Evolutionary conservation across 2,888 invertebrate species (phyloP).

Genomic region (Hetaerina titia): DNA sequence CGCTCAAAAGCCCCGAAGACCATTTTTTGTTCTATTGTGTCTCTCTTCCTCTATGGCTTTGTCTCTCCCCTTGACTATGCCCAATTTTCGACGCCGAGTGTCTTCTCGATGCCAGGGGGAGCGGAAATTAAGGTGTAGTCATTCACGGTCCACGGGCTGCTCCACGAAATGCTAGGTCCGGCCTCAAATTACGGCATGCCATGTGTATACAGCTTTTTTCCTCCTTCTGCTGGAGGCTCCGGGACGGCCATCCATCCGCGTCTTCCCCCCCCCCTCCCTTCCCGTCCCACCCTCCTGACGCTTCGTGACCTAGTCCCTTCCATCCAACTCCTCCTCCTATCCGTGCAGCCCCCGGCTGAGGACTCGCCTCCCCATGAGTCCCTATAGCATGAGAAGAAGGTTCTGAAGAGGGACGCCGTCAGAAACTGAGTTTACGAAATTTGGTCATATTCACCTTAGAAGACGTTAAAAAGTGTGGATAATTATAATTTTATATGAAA

Average conservation of each 20-base stretch:
- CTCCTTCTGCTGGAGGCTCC: neutral
- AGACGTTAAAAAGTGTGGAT: no score
- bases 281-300: neutral
- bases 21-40: neutral
- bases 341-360: no score
- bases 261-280: neutral
- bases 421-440: no score
- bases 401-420: no score
- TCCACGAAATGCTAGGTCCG: slow-evolving; percentile 56
- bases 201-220: slow-evolving; percentile 39
- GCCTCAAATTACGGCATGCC: slow-evolving; percentile 51
- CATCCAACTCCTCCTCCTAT: neutral
- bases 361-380: no score
- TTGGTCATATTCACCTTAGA: no score
- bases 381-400: no score
- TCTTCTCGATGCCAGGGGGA: neutral
- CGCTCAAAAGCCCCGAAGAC: neutral
- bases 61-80: neutral
- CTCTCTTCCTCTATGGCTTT: neutral
- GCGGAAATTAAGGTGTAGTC: slow-evolving; percentile 64
- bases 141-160: slow-evolving; percentile 59
- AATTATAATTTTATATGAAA: no score
- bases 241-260: neutral
- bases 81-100: slow-evolving; percentile 7
- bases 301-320: no score